Conservation (phyloP, 2,797 vertebrate species). For the Chanos chanos region DNA sequence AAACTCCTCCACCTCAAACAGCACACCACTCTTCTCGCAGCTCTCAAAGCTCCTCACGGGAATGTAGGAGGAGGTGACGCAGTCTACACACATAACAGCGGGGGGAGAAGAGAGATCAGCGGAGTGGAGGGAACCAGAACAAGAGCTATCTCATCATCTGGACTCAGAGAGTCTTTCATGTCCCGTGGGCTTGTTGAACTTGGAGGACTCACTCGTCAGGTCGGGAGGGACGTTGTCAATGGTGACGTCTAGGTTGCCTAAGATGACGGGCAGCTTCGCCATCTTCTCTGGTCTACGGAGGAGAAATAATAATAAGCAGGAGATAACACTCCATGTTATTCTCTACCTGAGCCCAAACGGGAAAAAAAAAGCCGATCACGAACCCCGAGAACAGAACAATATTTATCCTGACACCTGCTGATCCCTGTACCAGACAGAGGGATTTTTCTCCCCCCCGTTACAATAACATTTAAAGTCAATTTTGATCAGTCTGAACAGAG, state of each 20-base stretch:
- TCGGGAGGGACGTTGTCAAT: slow-evolving; percentile 89
- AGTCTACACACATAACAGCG: slow-evolving; percentile 70
- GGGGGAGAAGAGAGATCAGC: not conserved
- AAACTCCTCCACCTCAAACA: slow-evolving; percentile 94
- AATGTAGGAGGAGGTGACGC: slow-evolving; percentile 93
- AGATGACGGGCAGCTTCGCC: slow-evolving; percentile 94
- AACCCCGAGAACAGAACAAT: slow-evolving; percentile 23
- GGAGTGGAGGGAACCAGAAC: not conserved
- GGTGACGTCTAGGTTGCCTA: slow-evolving; percentile 93
- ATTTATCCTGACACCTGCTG: slow-evolving; percentile 10
- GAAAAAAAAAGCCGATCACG: not conserved
- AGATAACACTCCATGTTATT: slow-evolving; percentile 47
- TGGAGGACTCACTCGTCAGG: slow-evolving; percentile 79
- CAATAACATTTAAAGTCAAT: no score
- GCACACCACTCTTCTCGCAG: slow-evolving; percentile 68
- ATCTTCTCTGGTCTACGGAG: slow-evolving; percentile 90
- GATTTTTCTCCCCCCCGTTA: no score
- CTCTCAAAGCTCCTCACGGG: slow-evolving; percentile 87
- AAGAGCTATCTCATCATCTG: not conserved
- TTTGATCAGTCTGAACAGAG: no score
- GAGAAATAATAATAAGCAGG: no score
- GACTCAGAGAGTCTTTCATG: not conserved
- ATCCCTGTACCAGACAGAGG: no score
- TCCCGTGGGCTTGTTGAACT: not conserved
- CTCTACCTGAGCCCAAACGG: slow-evolving; percentile 21